These are phyloP conservation scores for Hippasteria phrygiana DNA, from an alignment of 53 echinoderm and acorn worm genomes.

Conservation along the genomic window DNA sequence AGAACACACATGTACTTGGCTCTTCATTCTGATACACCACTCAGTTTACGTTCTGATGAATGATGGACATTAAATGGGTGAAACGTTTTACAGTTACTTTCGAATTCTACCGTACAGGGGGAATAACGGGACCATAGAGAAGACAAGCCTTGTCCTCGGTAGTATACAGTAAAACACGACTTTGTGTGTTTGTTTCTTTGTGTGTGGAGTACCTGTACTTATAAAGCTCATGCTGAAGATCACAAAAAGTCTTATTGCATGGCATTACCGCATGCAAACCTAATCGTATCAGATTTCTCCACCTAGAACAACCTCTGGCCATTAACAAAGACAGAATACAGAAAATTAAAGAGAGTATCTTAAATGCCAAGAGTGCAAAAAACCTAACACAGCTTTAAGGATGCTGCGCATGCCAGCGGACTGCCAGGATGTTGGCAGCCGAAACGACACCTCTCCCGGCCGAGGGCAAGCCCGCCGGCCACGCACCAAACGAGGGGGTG, in stretches of 20 bases:
- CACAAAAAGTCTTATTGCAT: neutral
- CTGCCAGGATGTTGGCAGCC: slow-evolving; percentile 3
- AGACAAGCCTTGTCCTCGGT: too few relatives aligned
- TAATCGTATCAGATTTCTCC: neutral
- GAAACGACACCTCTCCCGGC: neutral
- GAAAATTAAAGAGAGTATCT: neutral
- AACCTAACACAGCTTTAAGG: neutral
- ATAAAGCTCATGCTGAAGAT: neutral
- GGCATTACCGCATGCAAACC: neutral
- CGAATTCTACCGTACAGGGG: too few relatives aligned
- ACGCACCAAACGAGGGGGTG: slow-evolving; percentile 35
- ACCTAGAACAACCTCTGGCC: neutral
- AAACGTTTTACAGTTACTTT: too few relatives aligned
- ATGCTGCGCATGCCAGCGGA: slow-evolving; percentile 11
- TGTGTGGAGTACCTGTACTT: neutral
- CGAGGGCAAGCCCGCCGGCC: slow-evolving; percentile 25
- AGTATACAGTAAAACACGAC: too few relatives aligned
- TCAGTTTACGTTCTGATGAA: too few relatives aligned
- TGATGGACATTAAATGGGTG: too few relatives aligned
- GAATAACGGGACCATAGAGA: too few relatives aligned
- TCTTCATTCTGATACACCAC: too few relatives aligned
- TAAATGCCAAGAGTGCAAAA: neutral
- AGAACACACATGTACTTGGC: too few relatives aligned
- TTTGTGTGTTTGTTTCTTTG: too few relatives aligned
- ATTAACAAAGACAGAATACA: neutral